Conservation (phyloP, 2,113 vertebrate species). For the Seriola dumerili region DNA sequence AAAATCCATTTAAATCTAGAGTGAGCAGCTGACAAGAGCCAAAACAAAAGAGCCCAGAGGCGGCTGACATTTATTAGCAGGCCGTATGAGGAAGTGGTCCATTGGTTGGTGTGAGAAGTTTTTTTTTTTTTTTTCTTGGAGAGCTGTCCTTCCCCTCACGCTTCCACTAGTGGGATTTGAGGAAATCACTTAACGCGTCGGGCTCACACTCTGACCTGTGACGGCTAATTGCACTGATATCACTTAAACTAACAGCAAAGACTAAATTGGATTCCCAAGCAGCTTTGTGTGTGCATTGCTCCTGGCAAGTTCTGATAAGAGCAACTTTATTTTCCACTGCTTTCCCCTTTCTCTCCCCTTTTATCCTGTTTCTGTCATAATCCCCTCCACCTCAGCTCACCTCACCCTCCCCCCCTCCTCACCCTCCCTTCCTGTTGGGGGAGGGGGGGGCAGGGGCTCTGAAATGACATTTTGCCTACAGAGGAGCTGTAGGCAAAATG, state of each 20-base stretch:
- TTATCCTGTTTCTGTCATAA: slow-evolving; percentile 74
- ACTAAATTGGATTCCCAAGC: slow-evolving; percentile 78
- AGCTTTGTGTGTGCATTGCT: slow-evolving; percentile 75
- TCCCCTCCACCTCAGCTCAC: slow-evolving; percentile 40
- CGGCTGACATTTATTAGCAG: slow-evolving; percentile 61
- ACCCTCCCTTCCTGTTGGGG: slow-evolving; percentile 12
- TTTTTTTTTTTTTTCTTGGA: background rate
- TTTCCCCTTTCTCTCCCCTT: slow-evolving; percentile 48
- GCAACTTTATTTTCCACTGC: slow-evolving; percentile 77
- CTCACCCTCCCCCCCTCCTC: background rate
- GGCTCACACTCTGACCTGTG: slow-evolving; percentile 74
- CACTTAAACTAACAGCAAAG: slow-evolving; percentile 78
- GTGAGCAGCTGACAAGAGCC: slow-evolving; percentile 41
- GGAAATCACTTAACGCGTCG: slow-evolving; percentile 72
- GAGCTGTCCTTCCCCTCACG: slow-evolving; percentile 17
- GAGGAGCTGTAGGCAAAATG: slow-evolving; percentile 49
- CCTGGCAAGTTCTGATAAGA: slow-evolving; percentile 82
- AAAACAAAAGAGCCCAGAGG: slow-evolving; percentile 56
- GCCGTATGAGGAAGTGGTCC: slow-evolving; percentile 25
- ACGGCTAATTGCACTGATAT: slow-evolving; percentile 82
- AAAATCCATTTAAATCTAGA: slow-evolving; percentile 63
- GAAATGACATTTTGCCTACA: slow-evolving; percentile 65
- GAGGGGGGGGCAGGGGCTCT: slow-evolving; percentile 33
- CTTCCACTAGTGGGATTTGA: slow-evolving; percentile 54
- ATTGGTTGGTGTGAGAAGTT: slow-evolving; percentile 24